Base-by-base conservation (phyloP, 2,888 invertebrate genomes). In the Mesochorus sp. region DNA sequence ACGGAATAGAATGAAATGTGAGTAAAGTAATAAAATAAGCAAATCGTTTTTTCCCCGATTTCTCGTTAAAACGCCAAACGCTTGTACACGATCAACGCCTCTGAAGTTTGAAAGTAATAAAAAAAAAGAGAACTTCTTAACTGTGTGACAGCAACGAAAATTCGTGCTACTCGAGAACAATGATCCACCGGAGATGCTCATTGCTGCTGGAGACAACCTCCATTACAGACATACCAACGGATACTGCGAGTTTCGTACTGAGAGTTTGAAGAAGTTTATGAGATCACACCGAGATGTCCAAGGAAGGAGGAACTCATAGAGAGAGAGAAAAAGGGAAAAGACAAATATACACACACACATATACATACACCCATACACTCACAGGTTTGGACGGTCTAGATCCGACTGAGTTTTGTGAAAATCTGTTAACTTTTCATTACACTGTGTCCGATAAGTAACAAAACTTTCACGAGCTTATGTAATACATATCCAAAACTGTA, bases 181-280 rank as follows among this genome's bases (percentile, higher is more conserved):
- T 55, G 47, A 62, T 21, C 53, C 64, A 39, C 6, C 31, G 51
- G 26, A 34, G 51, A 61, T 71, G n/a, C 49, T 26, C 39, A 12
- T 37, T 42, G 68, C 17, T 76, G 49, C 34, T 31, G 61, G 31
- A 57, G 61, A 77, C 68, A 72, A n/a, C 34, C 37, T 12, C 61
- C 42, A 77, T 62, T 42, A 64, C 49, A 28, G 6, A 59, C 26
- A 44, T 39, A 24, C 67, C 26, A 51, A 39, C 37, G 39, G 34
- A 68, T 73, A 39, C 47, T 55, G 47, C 47, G 67, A 44, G 49
- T 34, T 26, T 31, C 42, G n/a, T n/a, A n/a, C n/a, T n/a, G 49
- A 68, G 55, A 73, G 77, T 77, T 77, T 51, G 39, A 67, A 31
- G 31, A 77, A 77, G 68, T 77, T 77, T 77, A 73, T 68, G 57